Evolutionary conservation across 2,797 vertebrate genomes (phyloP), one percentile per base, ranked within the genome.

Genomic region (Coregonus ussuriensis): DNA sequence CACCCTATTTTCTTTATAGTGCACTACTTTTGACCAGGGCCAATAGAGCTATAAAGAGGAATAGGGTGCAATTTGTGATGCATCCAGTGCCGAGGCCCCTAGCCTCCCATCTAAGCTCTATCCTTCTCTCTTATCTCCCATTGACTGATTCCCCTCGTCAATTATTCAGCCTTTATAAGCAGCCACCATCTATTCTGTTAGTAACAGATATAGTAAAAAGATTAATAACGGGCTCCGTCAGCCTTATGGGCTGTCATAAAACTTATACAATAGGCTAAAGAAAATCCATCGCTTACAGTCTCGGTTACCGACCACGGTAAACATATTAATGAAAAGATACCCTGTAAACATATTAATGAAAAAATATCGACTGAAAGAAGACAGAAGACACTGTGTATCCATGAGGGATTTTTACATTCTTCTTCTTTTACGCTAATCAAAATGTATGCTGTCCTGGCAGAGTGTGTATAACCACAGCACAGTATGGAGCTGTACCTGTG

Each of bases 101-200:
- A 1, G 16, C 4, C 63, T 53, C 63, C 37, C 89, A 87, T 92
- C 89, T 83, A 92, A 21, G 29, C 67, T 7, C 63, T 83, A 77
- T 93, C 89, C 88, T 85, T 82, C 87, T 51, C 74, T 76, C 81
- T 77, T 82, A 79, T 73, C 85, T 72, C 85, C 81, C 85, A 88
- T 82, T 89, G 86, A 93, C 89, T 87, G 87, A 91, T 92, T 91
- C 79, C 80, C 79, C 85, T 87, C 82, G 90, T 94, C 89, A 92
- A 92, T 94, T 92, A 94, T 93, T 93, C 89, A 94, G 86, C 87
- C 85, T 93, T 93, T 91, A 93, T 93, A 93, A 93, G 91, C 90
- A 94, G 85, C 77, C 81, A 85, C 87, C 89, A 87, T 92, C 89
- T 83, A 92, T 93, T 90, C 88, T 86, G 83, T 87, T 51, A 73